phyloP scores from a whole-genome alignment of 2,888 invertebrate genomes.

The Aspidiotus destructor region DNA sequence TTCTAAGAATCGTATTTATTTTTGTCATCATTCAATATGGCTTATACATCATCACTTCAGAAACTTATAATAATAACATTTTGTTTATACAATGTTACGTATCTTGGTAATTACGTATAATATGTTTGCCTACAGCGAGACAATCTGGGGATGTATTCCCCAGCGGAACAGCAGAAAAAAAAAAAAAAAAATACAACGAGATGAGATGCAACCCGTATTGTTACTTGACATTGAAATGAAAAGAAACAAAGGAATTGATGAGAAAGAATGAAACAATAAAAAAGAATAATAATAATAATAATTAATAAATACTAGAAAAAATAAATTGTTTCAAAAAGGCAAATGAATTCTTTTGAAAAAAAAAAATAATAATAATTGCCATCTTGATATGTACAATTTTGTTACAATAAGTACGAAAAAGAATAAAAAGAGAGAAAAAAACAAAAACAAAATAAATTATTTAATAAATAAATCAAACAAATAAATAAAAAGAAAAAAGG shows the following conservation, averaged over 20 bases:
- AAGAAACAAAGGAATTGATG: slow-evolving; percentile 6
- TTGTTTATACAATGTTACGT: too few species aligned
- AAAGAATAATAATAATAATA: background rate
- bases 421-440: slow-evolving; percentile 21
- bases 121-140: slow-evolving; percentile 9
- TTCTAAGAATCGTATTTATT: background rate
- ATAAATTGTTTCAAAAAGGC: background rate
- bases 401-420: slow-evolving; percentile 28
- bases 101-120: slow-evolving; percentile 13
- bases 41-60: background rate
- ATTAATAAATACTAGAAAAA: slow-evolving; percentile 2
- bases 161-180: too few species aligned
- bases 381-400: slow-evolving; percentile 30
- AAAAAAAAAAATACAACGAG: slow-evolving; percentile 11
- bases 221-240: slow-evolving; percentile 1
- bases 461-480: slow-evolving; percentile 15
- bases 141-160: background rate
- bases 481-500: slow-evolving; percentile 8
- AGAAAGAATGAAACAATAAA: slow-evolving; percentile 18
- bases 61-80: too few species aligned
- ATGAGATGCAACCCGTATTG: background rate
- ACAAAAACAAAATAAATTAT: slow-evolving; percentile 22
- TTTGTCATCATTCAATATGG: slow-evolving; percentile 8
- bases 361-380: slow-evolving; percentile 11
- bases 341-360: background rate